Conservation (phyloP, 2,888 invertebrate genomes). For the Sthenelais limicola region DNA sequence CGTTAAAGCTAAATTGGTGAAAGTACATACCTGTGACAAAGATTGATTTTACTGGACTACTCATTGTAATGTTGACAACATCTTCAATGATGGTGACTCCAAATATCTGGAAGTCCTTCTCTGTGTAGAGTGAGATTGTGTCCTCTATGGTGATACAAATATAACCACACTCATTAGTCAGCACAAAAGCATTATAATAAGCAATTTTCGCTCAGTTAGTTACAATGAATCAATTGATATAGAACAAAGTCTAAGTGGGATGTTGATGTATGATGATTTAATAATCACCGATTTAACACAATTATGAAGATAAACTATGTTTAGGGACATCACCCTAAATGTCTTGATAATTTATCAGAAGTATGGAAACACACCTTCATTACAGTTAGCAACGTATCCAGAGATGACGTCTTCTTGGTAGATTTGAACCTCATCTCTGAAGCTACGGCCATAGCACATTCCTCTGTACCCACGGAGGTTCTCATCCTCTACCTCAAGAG, state of each 20-base stretch:
- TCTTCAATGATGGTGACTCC: conserved; percentile 12
- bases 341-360: too few species aligned
- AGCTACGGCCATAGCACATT: conserved; percentile 18
- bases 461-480: neutral
- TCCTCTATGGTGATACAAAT: too few species aligned
- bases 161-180: too few species aligned
- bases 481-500: neutral
- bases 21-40: conserved; percentile 31
- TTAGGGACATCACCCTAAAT: too few species aligned
- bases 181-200: too few species aligned
- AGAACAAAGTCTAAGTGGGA: too few species aligned
- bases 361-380: conserved; percentile 18
- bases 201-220: too few species aligned
- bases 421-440: conserved; percentile 2
- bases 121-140: conserved; percentile 12
- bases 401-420: conserved; percentile 34
- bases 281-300: too few species aligned
- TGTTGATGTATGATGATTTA: too few species aligned
- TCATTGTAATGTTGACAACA: neutral
- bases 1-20: too few species aligned
- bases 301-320: too few species aligned
- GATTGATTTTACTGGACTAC: neutral
- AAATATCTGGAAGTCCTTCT: conserved; percentile 6
- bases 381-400: conserved; percentile 14
- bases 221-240: too few species aligned